Conservation (phyloP, 2,797 vertebrate species). For the Spinus pinus region DNA sequence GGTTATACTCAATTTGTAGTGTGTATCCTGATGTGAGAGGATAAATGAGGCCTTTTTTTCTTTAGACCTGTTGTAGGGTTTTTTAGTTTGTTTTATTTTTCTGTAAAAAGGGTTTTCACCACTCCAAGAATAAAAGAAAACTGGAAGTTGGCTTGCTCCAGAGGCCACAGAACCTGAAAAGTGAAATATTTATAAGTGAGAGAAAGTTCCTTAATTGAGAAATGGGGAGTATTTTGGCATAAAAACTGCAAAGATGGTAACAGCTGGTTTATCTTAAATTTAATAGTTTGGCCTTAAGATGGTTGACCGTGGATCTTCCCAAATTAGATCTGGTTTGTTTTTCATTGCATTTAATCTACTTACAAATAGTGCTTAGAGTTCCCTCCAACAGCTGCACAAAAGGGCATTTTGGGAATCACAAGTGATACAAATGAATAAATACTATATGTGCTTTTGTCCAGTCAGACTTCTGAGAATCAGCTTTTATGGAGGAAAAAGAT, state of each 20-base stretch:
- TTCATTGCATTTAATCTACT: not conserved
- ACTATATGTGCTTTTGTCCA: not conserved
- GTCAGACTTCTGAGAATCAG: not conserved
- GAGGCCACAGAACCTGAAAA: not conserved
- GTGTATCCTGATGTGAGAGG: not conserved
- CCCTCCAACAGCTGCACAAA: not conserved
- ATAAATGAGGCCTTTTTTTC: not conserved
- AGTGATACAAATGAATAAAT: not conserved
- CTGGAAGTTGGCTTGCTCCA: not conserved
- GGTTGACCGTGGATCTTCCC: not conserved
- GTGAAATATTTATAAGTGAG: not conserved
- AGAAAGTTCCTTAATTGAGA: not conserved
- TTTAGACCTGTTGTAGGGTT: not conserved
- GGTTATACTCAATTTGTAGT: not conserved
- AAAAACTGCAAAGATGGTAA: not conserved
- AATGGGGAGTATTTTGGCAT: not conserved
- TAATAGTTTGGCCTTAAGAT: not conserved
- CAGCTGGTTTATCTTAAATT: not conserved
- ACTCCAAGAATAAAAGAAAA: not conserved
- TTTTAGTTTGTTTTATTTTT: not conserved
- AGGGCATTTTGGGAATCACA: not conserved
- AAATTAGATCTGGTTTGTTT: not conserved
- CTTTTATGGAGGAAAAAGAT: not conserved
- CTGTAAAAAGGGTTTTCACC: rapidly evolving
- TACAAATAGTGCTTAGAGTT: not conserved